Percentiles rank a stretch among this genome's conserved stretches.
phyloP scores from a whole-genome alignment of 2,113 vertebrate genomes.

The Chrysochloris asiatica region DNA sequence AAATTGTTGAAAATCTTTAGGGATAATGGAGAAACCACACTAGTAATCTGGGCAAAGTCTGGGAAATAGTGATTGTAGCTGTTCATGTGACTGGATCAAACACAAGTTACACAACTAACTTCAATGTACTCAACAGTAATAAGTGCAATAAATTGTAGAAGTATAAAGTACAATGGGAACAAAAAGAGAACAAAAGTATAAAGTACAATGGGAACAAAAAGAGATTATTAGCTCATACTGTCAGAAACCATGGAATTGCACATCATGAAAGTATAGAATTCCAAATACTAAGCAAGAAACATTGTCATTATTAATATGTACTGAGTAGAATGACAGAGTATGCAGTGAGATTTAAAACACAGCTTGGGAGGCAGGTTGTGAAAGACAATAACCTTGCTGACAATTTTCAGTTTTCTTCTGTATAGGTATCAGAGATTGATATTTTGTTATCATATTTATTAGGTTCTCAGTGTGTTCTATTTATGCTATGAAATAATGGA shows the following conservation, averaged over 20 bases:
- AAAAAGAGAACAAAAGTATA: too few species aligned
- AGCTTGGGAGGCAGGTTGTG: not conserved
- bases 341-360: not conserved
- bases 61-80: not conserved
- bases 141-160: not conserved
- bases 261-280: not conserved
- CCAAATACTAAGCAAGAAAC: not conserved
- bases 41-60: not conserved
- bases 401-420: slow-evolving; percentile 34
- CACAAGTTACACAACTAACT: not conserved
- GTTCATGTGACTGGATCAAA: not conserved
- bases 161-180: not conserved
- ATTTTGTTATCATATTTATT: slow-evolving; percentile 58
- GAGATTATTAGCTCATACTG: not conserved
- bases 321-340: not conserved
- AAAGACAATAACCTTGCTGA: not conserved
- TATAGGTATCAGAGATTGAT: slow-evolving; percentile 2
- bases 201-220: not conserved
- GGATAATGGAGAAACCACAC: not conserved
- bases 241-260: not conserved
- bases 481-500: slow-evolving; percentile 24
- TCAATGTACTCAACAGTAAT: not conserved
- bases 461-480: slow-evolving; percentile 43
- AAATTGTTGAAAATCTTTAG: not conserved
- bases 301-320: not conserved